These are phyloP conservation scores for Temnothorax rugatulus DNA, from an alignment of 2,888 invertebrate species.

Conservation along the genomic window DNA sequence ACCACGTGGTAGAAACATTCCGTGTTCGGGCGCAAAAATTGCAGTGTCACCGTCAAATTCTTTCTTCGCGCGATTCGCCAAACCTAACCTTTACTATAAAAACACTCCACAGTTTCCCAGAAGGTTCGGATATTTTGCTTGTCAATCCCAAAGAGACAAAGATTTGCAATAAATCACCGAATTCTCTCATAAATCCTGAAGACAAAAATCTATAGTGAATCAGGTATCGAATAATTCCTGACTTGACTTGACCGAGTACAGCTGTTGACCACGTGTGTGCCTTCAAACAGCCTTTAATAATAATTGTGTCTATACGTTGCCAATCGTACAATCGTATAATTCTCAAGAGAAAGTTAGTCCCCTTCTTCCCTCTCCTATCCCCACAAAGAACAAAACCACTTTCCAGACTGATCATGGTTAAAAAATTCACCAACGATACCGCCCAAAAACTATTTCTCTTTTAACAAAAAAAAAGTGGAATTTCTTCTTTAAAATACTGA, in stretches of 20 bases:
- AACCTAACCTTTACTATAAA: neutral
- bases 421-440: neutral
- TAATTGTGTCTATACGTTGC: neutral
- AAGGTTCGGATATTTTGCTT: neutral
- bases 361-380: neutral
- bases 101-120: neutral
- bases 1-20: constrained; percentile 63
- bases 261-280: neutral
- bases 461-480: neutral
- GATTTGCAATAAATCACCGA: neutral
- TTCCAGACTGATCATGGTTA: neutral
- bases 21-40: neutral
- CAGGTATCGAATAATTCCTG: neutral
- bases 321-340: constrained; percentile 50
- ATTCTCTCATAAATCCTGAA: no score
- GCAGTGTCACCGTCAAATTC: neutral
- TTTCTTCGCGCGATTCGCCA: neutral
- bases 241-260: no score
- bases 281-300: neutral
- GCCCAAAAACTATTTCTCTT: neutral
- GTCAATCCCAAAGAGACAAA: neutral
- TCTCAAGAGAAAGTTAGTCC: constrained; percentile 56
- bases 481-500: no score
- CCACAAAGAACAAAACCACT: constrained; percentile 21
- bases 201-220: neutral